Percentiles rank a stretch among this genome's conserved stretches.
phyloP scores from a whole-genome alignment of 1,140 invertebrate genomes.

The Drosophila asahinai region DNA sequence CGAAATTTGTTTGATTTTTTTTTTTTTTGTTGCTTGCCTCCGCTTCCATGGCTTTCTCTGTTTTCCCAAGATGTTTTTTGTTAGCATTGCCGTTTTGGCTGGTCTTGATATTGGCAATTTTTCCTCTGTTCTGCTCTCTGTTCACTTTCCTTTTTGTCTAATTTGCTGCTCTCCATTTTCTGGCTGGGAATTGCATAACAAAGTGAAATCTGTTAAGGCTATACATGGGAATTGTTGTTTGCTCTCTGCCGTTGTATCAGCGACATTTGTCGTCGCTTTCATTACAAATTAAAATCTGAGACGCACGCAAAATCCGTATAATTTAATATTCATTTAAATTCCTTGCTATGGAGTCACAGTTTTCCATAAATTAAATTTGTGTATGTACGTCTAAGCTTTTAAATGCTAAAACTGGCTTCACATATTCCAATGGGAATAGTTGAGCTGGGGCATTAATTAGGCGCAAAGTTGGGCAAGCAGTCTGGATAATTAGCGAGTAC shows the following conservation, averaged over 20 bases:
- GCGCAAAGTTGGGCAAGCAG: constrained; percentile 10
- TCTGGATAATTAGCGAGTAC: constrained; percentile 19
- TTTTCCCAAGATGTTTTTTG: constrained; percentile 38
- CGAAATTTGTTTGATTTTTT: constrained; percentile 34
- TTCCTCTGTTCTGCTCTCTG: constrained; percentile 9
- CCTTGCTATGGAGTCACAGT: background rate
- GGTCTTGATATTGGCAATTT: constrained; percentile 39
- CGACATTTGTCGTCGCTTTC: constrained; percentile 13
- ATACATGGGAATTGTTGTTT: constrained; percentile 10
- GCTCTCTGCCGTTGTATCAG: background rate
- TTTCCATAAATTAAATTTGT: constrained; percentile 10
- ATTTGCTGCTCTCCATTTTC: constrained; percentile 34
- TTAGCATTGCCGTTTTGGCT: constrained; percentile 34
- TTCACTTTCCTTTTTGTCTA: constrained; percentile 21
- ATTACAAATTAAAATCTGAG: constrained; percentile 19
- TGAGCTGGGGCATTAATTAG: constrained; percentile 13
- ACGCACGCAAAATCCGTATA: constrained; percentile 1
- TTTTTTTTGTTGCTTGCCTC: constrained; percentile 16
- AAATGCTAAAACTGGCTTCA: constrained; percentile 2
- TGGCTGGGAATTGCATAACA: constrained; percentile 40
- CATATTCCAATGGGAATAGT: constrained; percentile 13
- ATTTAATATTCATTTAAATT: constrained; percentile 15
- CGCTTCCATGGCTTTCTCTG: constrained; percentile 26
- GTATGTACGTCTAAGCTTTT: constrained; percentile 13
- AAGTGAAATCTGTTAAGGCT: constrained; percentile 32